Evolutionary conservation across 37 sponge, comb jelly and placozoan genomes (phyloP).

Genomic region (Halichondria panicea): DNA sequence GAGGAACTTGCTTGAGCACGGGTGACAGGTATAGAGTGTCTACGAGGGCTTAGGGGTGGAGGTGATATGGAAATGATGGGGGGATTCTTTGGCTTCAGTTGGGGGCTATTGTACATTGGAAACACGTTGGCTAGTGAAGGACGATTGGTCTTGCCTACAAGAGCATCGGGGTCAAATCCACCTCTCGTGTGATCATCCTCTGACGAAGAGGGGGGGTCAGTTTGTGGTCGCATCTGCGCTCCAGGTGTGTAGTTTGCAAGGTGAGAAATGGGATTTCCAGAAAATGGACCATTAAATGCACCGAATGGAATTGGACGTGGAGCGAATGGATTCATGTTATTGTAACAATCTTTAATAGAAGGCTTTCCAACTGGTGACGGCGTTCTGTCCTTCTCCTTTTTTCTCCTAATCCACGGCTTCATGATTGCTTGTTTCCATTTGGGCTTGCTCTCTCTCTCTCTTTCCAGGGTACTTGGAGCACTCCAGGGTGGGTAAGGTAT

Average conservation of each 20-base stretch:
- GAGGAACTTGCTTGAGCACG: neutral
- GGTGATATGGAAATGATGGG: too few relatives aligned
- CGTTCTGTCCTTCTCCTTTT: neutral
- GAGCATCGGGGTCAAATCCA: neutral
- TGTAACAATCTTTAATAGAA: too few relatives aligned
- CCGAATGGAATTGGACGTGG: too few relatives aligned
- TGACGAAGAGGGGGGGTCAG: too few relatives aligned
- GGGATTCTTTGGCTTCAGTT: neutral
- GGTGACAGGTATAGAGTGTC: neutral
- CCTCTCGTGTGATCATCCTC: too few relatives aligned
- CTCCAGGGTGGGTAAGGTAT: constrained; percentile 8
- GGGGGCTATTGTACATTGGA: constrained; percentile 11
- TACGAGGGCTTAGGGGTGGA: neutral
- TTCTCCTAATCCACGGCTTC: constrained; percentile 4
- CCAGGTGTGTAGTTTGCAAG: too few relatives aligned
- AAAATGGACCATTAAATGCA: too few relatives aligned
- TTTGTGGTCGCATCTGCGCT: too few relatives aligned
- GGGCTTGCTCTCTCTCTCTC: neutral
- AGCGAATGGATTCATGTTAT: too few relatives aligned
- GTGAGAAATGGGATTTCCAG: too few relatives aligned
- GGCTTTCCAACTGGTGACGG: neutral
- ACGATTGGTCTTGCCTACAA: neutral
- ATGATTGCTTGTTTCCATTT: neutral
- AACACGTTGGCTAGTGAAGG: constrained; percentile 27
- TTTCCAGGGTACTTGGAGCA: constrained; percentile 11